Conservation (phyloP, 2,888 invertebrate species). For the Cryptus armator region DNA sequence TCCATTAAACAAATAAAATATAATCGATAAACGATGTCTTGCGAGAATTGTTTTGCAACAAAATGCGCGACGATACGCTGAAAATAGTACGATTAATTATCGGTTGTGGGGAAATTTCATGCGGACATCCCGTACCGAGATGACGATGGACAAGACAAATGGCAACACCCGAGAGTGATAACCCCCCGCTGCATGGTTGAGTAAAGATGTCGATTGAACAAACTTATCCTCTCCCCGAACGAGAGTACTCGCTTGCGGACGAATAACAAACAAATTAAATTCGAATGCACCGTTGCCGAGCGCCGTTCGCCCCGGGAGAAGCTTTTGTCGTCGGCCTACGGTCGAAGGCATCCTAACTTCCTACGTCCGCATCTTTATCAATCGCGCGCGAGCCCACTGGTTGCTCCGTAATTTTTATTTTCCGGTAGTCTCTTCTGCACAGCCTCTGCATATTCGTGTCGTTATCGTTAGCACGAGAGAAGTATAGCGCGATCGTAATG, state of each 20-base stretch:
- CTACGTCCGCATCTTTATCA: neutral
- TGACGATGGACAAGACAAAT: conserved; percentile 10
- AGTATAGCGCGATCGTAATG: conserved; percentile 48
- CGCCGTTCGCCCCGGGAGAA: neutral
- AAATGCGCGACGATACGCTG: neutral
- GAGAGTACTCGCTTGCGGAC: neutral
- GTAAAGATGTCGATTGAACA: neutral
- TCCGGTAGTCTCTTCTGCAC: neutral
- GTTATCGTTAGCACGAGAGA: conserved; percentile 23
- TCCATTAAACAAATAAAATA: neutral
- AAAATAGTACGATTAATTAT: neutral
- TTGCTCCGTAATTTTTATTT: conserved; percentile 39
- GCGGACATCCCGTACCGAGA: neutral
- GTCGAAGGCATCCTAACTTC: neutral
- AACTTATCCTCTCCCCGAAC: too few relatives aligned
- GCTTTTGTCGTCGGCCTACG: neutral
- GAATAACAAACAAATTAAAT: neutral
- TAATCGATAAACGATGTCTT: conserved; percentile 1
- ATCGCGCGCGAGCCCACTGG: neutral
- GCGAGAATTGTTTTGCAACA: neutral
- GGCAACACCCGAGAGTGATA: neutral
- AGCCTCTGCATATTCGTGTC: conserved; percentile 12
- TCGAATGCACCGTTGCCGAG: neutral
- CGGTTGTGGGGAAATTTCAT: neutral
- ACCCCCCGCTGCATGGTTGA: neutral